phyloP scores from a whole-genome alignment of 2,888 invertebrate species.

The Xylota sylvarum region DNA sequence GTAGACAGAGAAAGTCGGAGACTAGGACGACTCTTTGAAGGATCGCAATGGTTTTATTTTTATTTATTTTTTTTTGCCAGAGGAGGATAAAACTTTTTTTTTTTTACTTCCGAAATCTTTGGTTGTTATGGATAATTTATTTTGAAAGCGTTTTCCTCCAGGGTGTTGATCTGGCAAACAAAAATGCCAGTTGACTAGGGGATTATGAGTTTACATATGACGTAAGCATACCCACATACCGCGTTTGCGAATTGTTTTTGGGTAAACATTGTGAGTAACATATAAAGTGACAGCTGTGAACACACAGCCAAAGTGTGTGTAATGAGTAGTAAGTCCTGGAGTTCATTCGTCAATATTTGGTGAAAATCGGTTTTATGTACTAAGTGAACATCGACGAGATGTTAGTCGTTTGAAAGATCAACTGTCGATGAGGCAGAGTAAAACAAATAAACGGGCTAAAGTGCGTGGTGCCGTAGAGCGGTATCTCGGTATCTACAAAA shows the following conservation, averaged over 20 bases:
- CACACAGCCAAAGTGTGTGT: not conserved
- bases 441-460: not conserved
- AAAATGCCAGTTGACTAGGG: not conserved
- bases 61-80: not conserved
- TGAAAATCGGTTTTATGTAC: not conserved
- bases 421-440: not conserved
- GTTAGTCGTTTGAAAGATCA: not conserved
- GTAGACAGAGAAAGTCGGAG: not conserved
- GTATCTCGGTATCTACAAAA: too few relatives aligned
- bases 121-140: slow-evolving; percentile 3
- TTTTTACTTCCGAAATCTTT: not conserved
- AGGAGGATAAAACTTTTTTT: not conserved
- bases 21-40: not conserved
- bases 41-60: not conserved
- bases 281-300: slow-evolving; percentile 14
- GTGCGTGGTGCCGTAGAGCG: not conserved
- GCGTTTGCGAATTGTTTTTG: not conserved
- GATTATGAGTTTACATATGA: not conserved
- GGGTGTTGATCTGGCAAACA: slow-evolving; percentile 1
- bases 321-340: slow-evolving; percentile 1
- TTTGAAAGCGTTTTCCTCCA: not conserved
- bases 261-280: slow-evolving; percentile 4
- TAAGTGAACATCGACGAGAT: not conserved
- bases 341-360: slow-evolving; percentile 38
- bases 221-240: not conserved